Evolutionary conservation across 2,797 vertebrate species (phyloP), one percentile per base, ranked within the genome.

Genomic region (Loriculus beryllinus): DNA sequence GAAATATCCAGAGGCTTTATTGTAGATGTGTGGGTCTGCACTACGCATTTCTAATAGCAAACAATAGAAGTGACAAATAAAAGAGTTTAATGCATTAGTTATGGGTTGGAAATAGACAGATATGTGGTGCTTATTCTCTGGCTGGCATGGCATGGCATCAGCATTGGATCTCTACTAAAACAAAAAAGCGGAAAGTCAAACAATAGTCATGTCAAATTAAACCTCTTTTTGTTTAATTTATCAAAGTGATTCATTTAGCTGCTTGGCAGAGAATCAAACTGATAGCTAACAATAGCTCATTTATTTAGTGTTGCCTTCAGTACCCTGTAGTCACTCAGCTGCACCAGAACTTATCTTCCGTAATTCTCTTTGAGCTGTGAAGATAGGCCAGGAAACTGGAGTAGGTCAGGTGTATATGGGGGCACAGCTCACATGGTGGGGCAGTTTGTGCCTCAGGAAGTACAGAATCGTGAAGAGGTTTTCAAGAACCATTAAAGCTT

Each of bases 141-240:
- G 57, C 60, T 91, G 77, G 68, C 12, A 17, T 93, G 45, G 76
- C 80, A 77, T 49, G 54, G 70, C 80, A 90, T 91, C 43, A 87
- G 47, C 43, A 22, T 16, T 92, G 51, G 48, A 64, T 89, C 23
- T 56, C 49, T 71, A 82, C 90, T 91, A 82, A 90, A 91, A 96
- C 86, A 95, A 88, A 90, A 88, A 95, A 82, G 64, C 5, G 47
- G 93, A 96, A 97, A 96, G 92, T 89, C 87, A 96, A 97, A 96
- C 89, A 92, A 81, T 69, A 96, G 84, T 82, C 76, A 63, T 95
- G 94, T 96, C 93, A 94, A 97, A 96, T 95, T 95, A 96, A 96
- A 93, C 67, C 43, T 90, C 70, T 92, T 95, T 91, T 90, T 77
- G 92, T 95, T 92, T 93, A 93, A 93, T 95, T 93, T 97, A 94